These are phyloP conservation scores for Drosophila setosimentum DNA, from an alignment of 2,888 invertebrate species.

Conservation along the genomic window DNA sequence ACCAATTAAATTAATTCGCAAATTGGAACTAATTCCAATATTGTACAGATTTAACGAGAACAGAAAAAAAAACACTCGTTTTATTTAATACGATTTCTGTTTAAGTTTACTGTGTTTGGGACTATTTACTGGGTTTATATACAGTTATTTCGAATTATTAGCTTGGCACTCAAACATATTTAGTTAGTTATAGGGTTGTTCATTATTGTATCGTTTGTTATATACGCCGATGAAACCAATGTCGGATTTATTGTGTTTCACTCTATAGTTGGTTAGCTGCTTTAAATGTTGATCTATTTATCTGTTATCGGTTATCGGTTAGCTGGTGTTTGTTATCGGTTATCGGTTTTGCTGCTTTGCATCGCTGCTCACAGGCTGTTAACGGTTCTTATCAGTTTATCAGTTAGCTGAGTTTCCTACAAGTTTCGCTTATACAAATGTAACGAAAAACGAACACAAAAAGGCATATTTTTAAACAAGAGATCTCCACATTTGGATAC, in stretches of 20 bases:
- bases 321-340: conserved; percentile 22
- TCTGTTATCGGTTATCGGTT: conserved; percentile 17
- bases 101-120: conserved; percentile 34
- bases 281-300: conserved; percentile 33
- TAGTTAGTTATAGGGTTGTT: conserved; percentile 42
- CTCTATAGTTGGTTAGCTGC: conserved; percentile 35
- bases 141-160: conserved; percentile 76
- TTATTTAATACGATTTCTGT: conserved; percentile 21
- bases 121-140: conserved; percentile 49
- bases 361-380: conserved; percentile 36
- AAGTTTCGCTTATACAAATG: conserved; percentile 79
- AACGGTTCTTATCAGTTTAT: conserved; percentile 32
- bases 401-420: conserved; percentile 58
- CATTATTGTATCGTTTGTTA: conserved; percentile 51
- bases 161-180: conserved; percentile 84
- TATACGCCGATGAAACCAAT: conserved; percentile 61
- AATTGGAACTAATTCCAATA: conserved; percentile 23
- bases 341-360: conserved; percentile 24
- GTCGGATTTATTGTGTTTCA: conserved; percentile 62
- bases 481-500: conserved; percentile 26
- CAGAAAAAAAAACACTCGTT: conserved; percentile 11
- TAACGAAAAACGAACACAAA: conserved; percentile 61
- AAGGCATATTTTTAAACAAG: conserved; percentile 49
- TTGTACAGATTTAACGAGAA: conserved; percentile 25
- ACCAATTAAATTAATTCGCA: conserved; percentile 19